Evolutionary conservation across 2,888 invertebrate species (phyloP), one percentile per base, ranked within the genome.

Genomic region (Pseudoips prasinana): DNA sequence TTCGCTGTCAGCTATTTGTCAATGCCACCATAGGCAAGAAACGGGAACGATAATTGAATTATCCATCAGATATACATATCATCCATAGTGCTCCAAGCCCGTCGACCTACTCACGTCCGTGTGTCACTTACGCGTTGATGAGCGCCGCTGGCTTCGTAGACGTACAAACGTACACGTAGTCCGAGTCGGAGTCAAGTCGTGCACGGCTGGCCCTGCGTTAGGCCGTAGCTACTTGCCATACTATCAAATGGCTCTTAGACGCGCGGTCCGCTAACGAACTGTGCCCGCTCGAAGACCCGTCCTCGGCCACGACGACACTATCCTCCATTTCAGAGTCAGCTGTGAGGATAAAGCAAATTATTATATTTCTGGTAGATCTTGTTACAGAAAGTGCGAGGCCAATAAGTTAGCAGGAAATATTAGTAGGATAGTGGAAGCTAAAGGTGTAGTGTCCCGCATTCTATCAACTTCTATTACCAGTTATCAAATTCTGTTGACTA

Each of bases 271-370:
- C 90, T 93, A 81, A 62, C 23, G 85, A 78, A 39, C 78, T 77
- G 48, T 73, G 80, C 0, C 76, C 84, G 37, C 80, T 76, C 1
- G 82, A 74, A 1, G 76, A 64, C 1, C 81, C 84, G 38, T 86
- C 87, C 41, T 93, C 92, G 7, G 91, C 92, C 46, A 92, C 90
- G 57, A 93, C 92, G 58, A 92, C 92, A 76, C 92, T 93, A 68
- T 94, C 94, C 59, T 94, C 94, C 91, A 94, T 94, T 65, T 93
- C 94, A 31, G 94, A 94, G 77, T 95, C 96, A 90, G 95, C 95
- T 95, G 86, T 11, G 39, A 39, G 43, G 24, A 2, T n/a, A n/a
- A n/a, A n/a, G n/a, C n/a, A n/a, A n/a, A n/a, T n/a, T n/a, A n/a
- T n/a, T n/a, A n/a, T 27, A 34, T 37, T 3, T 7, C 5, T 22